Percentiles rank a stretch among this genome's conserved stretches.
phyloP scores from a whole-genome alignment of 1,140 invertebrate species.

The Temnothorax curvispinosus region DNA sequence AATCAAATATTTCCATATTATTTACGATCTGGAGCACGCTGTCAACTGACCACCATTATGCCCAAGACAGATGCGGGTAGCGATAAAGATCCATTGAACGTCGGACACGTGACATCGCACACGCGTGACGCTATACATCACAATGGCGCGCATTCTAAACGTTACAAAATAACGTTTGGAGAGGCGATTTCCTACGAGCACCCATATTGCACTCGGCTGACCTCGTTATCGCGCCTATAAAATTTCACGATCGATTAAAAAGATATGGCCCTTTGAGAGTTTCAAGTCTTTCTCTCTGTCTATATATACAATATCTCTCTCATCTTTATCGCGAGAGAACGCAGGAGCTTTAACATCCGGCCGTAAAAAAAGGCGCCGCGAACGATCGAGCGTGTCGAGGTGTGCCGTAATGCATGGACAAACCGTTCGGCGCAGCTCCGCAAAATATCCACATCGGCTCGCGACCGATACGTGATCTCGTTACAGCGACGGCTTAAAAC shows the following conservation, averaged over 20 bases:
- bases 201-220: slow-evolving; percentile 40
- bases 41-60: slow-evolving; percentile 22
- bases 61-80: slow-evolving; percentile 64
- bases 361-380: slow-evolving; percentile 62
- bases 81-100: slow-evolving; percentile 68
- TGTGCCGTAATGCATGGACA: slow-evolving; percentile 44
- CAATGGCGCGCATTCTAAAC: slow-evolving; percentile 25
- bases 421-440: slow-evolving; percentile 13
- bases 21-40: slow-evolving; percentile 18
- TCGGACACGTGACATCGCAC: slow-evolving; percentile 61
- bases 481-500: slow-evolving; percentile 56
- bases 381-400: slow-evolving; percentile 29
- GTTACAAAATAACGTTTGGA: slow-evolving; percentile 31
- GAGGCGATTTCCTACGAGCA: slow-evolving; percentile 14
- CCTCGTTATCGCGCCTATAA: slow-evolving; percentile 61
- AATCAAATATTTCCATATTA: slow-evolving; percentile 57
- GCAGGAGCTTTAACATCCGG: slow-evolving; percentile 54
- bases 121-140: slow-evolving; percentile 50
- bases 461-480: slow-evolving; percentile 65
- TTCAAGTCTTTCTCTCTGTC: neutral
- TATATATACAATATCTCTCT: slow-evolving; percentile 36
- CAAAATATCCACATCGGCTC: slow-evolving; percentile 45
- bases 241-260: slow-evolving; percentile 61
- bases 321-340: slow-evolving; percentile 47
- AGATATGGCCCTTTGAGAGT: slow-evolving; percentile 43